These are phyloP conservation scores for Poecilia latipinna DNA, from an alignment of 2,113 vertebrate genomes.

Conservation along the genomic window DNA sequence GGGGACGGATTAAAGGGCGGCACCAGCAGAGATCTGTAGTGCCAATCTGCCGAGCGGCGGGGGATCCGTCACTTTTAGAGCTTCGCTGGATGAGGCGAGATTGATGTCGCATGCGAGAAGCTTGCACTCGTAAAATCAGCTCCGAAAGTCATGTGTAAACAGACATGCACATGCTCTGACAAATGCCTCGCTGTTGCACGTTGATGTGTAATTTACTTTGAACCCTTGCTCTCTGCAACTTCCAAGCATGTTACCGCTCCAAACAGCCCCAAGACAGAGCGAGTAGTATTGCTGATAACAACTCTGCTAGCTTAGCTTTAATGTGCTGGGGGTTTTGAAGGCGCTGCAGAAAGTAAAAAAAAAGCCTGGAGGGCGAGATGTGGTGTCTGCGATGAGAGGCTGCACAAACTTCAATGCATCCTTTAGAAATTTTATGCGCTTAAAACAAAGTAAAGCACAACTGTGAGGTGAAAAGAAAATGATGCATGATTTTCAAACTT, in stretches of 20 bases:
- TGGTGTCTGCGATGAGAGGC: conserved; percentile 27
- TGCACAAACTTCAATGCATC: conserved; percentile 16
- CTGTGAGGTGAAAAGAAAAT: too few species aligned
- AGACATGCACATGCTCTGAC: conserved; percentile 16
- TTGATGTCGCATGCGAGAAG: conserved; percentile 14
- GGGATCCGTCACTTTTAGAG: conserved; percentile 26
- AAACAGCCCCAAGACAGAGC: conserved; percentile 37
- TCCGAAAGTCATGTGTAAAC: neutral
- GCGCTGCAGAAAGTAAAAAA: conserved; percentile 25
- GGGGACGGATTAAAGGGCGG: conserved; percentile 64
- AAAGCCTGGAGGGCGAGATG: conserved; percentile 25
- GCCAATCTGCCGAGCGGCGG: conserved; percentile 64
- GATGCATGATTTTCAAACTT: too few species aligned
- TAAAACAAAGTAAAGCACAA: neutral
- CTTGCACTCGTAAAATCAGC: neutral
- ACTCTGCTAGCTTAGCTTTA: conserved; percentile 43
- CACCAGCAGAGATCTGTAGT: conserved; percentile 61
- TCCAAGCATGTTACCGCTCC: conserved; percentile 34
- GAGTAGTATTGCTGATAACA: conserved; percentile 43
- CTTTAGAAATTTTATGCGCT: conserved; percentile 9
- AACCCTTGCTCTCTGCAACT: conserved; percentile 19
- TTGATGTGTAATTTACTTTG: conserved; percentile 23
- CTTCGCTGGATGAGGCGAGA: conserved; percentile 22
- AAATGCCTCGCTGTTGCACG: neutral
- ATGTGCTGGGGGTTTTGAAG: conserved; percentile 43